Base-by-base conservation (phyloP, 2,797 vertebrate species). In the Muscicapa comitata region DNA sequence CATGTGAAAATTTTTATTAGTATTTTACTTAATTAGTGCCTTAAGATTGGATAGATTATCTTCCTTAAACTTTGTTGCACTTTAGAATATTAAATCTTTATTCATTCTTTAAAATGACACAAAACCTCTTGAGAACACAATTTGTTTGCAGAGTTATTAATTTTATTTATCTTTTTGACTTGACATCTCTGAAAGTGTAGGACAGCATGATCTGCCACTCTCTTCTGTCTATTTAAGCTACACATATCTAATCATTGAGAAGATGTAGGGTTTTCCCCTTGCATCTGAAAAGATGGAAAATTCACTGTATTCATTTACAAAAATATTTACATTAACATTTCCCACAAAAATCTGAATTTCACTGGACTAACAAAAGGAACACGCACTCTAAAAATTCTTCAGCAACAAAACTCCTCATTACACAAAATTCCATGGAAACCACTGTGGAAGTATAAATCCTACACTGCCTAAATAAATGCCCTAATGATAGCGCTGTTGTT, bases 261-360 rank as follows among this genome's bases (percentile, higher is more conserved):
- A 24, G 17, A 61, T 28, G 8, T 65, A 72, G 12, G 6, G 4
- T 1, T 89, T 86, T 86, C 62, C n/a, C 7, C 10, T 17, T 90
- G 77, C 24, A 24, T 37, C 53, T 31, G 18, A 20, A 61, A 28
- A 65, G 24, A 45, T 45, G 0, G 68, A 51, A 63, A 77, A 78
- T 21, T 48, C n/a, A 51, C 28, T 26, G 1, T 20, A 53, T 65
- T 54, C 0, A 0, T 51, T 84, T 73, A 25, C 3, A 43, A 73
- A 72, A 67, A 35, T 67, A 45, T 26, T 86, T 70, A 18, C 12
- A 53, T 25, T 59, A 66, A 6, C 4, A 9, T 68, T 84, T 81
- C 50, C 47, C 55, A 51, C 31, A 77, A 35, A 13, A 57, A 31
- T 51, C 11, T 72, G 31, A 83, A 57, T 85, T 82, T 82, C 33